Conservation (phyloP, 2,888 invertebrate species). For the Melipona bicolor region DNA sequence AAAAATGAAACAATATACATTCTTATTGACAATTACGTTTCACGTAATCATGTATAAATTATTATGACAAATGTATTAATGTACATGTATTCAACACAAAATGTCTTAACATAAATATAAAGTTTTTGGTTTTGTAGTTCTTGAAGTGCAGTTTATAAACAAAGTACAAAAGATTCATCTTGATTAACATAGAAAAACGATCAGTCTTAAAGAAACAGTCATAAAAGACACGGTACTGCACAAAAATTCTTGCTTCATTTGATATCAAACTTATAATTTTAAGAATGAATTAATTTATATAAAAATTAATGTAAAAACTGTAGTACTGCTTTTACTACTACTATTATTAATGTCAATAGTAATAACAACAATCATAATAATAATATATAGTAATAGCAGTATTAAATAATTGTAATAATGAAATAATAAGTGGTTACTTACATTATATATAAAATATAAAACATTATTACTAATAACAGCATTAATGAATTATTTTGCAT, state of each 20-base stretch:
- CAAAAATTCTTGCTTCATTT: slow-evolving; percentile 28
- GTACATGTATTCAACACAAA: slow-evolving; percentile 26
- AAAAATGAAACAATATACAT: neutral
- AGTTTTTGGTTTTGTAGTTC: slow-evolving; percentile 25
- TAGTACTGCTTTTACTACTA: slow-evolving; percentile 5
- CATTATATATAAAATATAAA: slow-evolving; percentile 9
- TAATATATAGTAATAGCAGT: neutral
- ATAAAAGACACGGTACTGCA: slow-evolving; percentile 38
- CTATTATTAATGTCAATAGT: neutral
- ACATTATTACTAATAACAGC: slow-evolving; percentile 8
- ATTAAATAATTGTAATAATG: slow-evolving; percentile 8
- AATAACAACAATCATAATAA: neutral
- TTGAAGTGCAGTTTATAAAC: slow-evolving; percentile 38
- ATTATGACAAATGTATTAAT: slow-evolving; percentile 30
- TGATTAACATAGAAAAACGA: slow-evolving; percentile 30
- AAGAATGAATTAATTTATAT: neutral
- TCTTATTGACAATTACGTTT: slow-evolving; percentile 13
- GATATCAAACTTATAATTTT: neutral
- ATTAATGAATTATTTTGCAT: slow-evolving; percentile 29
- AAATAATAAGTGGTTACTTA: slow-evolving; percentile 15
- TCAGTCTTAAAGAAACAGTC: slow-evolving; percentile 57
- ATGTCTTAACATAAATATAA: slow-evolving; percentile 39
- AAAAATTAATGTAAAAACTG: slow-evolving; percentile 6
- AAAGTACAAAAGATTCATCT: slow-evolving; percentile 36
- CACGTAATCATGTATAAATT: neutral